Evolutionary conservation across 2,113 vertebrate genomes (phyloP), one percentile per base, ranked within the genome.

Genomic region (Pelvicachromis taeniatus): DNA sequence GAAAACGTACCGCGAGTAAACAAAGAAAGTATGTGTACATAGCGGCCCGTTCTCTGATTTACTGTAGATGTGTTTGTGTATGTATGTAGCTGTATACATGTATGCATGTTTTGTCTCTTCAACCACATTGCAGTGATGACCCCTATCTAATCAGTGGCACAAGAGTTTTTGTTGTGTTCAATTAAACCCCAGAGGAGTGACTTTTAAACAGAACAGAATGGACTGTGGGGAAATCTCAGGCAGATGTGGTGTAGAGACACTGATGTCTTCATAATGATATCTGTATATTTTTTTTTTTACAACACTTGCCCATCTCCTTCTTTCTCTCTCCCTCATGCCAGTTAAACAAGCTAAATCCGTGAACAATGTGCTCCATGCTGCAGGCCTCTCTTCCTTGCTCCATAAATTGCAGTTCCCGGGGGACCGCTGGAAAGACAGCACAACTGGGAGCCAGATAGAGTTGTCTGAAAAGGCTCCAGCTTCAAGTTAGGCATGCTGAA

Each of bases 231-330:
- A 92, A 91, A 85, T 89, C 73, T 86, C 38, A 7, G 92, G 82
- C 93, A 95, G 94, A 95, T 95, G 93, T 90, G 83, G 91, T 85
- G 78, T 21, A 54, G 73, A 94, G 92, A 92, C 82, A 68, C 87
- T 95, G 91, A 96, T 94, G 90, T 95, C 94, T 96, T 94, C 90
- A 95, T 96, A 90, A 94, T 56, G 77, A 89, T 88, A 77, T 84
- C 73, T 63, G 35, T 52, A 1, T n/a, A n/a, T n/a, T n/a, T n/a
- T n/a, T n/a, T 65, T 48, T 40, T 29, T 17, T 4, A 33, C 70
- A 52, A 16, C 31, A 54, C 73, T 78, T 89, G 65, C 82, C 79
- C 50, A 56, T 58, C 85, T 81, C 63, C 45, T 70, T 31, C 50
- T 73, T 80, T 45, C 82, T 78, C 78, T 82, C 78, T 73, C 91